Conservation (phyloP, 2,888 invertebrate species). For the Ochropleura leucogaster region DNA sequence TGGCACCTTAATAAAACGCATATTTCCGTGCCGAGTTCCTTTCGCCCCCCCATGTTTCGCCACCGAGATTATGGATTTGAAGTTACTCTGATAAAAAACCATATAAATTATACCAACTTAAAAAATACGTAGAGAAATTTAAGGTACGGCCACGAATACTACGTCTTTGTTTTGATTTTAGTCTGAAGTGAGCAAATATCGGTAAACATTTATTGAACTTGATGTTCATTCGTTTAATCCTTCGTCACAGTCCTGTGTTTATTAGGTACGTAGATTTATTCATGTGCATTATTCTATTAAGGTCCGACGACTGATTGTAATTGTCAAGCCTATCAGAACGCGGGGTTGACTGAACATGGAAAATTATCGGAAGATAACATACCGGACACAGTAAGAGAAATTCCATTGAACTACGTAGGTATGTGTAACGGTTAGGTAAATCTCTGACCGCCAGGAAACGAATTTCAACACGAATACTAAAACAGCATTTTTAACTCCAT, state of each 20-base stretch:
- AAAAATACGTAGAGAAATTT: too few species aligned
- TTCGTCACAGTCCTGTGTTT: slow-evolving; percentile 8
- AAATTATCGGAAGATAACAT: slow-evolving; percentile 10
- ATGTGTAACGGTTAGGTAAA: neutral
- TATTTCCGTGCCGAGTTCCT: too few species aligned
- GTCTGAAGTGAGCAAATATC: too few species aligned
- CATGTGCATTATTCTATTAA: slow-evolving; percentile 26
- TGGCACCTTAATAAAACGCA: too few species aligned
- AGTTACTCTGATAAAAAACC: neutral
- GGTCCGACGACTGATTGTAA: slow-evolving; percentile 27
- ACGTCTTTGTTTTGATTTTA: too few species aligned
- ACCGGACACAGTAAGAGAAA: neutral
- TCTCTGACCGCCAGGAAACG: neutral
- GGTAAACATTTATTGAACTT: neutral
- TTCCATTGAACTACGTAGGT: neutral
- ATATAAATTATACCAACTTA: too few species aligned
- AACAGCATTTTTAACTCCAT: too few species aligned
- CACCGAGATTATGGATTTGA: neutral
- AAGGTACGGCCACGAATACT: neutral
- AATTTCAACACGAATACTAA: neutral
- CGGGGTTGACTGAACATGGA: slow-evolving; percentile 29
- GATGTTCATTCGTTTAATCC: neutral
- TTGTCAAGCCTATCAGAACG: slow-evolving; percentile 34
- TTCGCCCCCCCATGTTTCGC: too few species aligned
- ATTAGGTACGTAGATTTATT: slow-evolving; percentile 16